Evolutionary conservation across 2,888 invertebrate species (phyloP), one percentile per base, ranked within the genome.

Genomic region (Atherix ibis): DNA sequence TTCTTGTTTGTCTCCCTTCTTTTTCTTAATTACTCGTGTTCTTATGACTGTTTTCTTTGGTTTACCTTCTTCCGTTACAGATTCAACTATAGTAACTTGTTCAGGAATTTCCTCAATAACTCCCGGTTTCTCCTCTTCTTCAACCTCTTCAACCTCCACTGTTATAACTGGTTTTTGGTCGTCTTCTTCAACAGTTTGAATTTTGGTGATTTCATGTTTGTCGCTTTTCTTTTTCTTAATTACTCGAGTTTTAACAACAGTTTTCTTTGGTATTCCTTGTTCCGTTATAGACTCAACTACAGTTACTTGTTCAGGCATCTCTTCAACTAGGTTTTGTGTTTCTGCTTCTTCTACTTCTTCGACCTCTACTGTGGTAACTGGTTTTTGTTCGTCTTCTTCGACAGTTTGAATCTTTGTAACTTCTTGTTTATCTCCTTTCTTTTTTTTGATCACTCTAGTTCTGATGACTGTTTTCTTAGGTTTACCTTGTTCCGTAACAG

Each of bases 351-450:
- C 44, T 38, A 45, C 33, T 45, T 60, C 53, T 12, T 43, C 40
- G n/a, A 53, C 49, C 4, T 46, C 46, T 5, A 58, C 50, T 10
- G 51, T 51, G 34, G 52, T 40, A 46, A 51, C 22, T 28, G 48
- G 44, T 3, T 46, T 37, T 34, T 52, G 46, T 8, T 44, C 48
- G 24, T 52, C 51, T 38, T 52, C 50, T 38, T 52, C 46, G 12
- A 49, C 48, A 3, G 53, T 53, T 4, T 47, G 43, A 13, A 55
- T 53, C 43, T 58, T 51, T 10, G 57, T 54, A 15, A 55, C 48
- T 41, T 56, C 55, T 35, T 39, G 40, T 32, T 45, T 44, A 13
- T 39, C 40, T 5, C 46, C 50, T 30, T 48, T 46, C 1, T 40
- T 37, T 15, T 43, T 44, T 15, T 45, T 45, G 29, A 47, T 44